phyloP scores from a whole-genome alignment of 2,888 invertebrate genomes.

The Petrolisthes manimaculis region DNA sequence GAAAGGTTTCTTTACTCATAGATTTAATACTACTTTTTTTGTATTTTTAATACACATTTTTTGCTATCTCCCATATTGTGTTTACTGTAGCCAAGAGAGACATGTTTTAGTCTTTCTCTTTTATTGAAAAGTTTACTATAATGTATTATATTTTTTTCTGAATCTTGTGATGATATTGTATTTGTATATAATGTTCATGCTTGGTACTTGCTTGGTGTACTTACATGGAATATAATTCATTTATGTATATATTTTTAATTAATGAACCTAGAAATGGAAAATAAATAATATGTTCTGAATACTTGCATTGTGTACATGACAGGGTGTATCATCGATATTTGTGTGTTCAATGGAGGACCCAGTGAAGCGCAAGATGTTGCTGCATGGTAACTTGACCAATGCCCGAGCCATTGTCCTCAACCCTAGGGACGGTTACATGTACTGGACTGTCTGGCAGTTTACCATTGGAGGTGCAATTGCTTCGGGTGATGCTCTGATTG shows the following conservation, averaged over 20 bases:
- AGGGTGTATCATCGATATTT: constrained; percentile 78
- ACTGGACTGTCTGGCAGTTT: constrained; percentile 80
- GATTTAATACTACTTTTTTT: too few relatives aligned
- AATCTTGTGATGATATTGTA: too few relatives aligned
- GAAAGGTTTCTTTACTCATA: too few relatives aligned
- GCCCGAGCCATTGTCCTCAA: constrained; percentile 80
- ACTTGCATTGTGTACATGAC: not conserved
- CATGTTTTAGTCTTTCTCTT: too few relatives aligned
- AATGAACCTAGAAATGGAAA: not conserved
- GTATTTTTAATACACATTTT: too few relatives aligned
- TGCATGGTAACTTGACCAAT: constrained; percentile 74
- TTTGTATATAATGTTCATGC: too few relatives aligned
- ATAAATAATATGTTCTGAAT: too few relatives aligned
- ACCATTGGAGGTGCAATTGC: constrained; percentile 65
- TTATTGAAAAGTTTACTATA: too few relatives aligned
- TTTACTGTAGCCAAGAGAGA: too few relatives aligned
- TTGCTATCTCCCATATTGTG: too few relatives aligned
- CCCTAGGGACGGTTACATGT: constrained; percentile 80
- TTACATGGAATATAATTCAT: not conserved
- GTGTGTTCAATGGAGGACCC: constrained; percentile 78
- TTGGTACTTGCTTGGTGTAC: not conserved
- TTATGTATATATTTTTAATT: constrained; percentile 3
- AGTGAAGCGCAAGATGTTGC: constrained; percentile 74
- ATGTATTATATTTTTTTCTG: too few relatives aligned
- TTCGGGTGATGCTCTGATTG: constrained; percentile 74